These are phyloP conservation scores for Crenuchus spilurus DNA, from an alignment of 2,797 vertebrate species.

Conservation along the genomic window DNA sequence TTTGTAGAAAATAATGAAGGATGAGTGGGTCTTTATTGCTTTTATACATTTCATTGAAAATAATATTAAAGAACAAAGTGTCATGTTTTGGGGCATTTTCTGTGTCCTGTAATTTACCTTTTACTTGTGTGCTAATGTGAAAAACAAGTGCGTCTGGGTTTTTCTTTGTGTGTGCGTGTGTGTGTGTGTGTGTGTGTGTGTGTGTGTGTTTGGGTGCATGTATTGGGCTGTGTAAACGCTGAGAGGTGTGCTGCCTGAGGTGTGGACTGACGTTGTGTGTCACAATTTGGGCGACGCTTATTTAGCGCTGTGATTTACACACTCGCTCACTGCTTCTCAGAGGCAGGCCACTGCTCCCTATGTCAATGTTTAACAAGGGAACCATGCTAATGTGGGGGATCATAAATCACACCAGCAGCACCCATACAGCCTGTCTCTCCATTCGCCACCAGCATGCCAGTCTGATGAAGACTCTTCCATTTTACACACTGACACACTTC, in stretches of 20 bases:
- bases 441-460: conserved; percentile 10
- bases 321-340: conserved; percentile 56
- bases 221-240: conserved; percentile 54
- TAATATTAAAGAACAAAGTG: too few relatives aligned
- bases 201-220: conserved; percentile 27
- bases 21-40: too few relatives aligned
- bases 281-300: conserved; percentile 59
- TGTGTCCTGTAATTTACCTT: too few relatives aligned
- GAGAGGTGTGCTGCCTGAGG: conserved; percentile 53
- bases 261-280: conserved; percentile 51
- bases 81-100: too few relatives aligned
- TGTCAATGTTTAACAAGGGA: conserved; percentile 58
- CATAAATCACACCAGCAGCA: conserved; percentile 51
- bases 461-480: conserved; percentile 18
- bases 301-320: conserved; percentile 72
- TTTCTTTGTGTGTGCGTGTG: background rate
- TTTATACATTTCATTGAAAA: too few relatives aligned
- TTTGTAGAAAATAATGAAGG: too few relatives aligned
- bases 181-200: conserved; percentile 17
- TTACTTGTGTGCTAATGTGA: too few relatives aligned
- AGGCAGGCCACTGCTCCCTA: conserved; percentile 50
- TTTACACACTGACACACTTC: background rate
- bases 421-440: conserved; percentile 22
- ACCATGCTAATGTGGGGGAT: conserved; percentile 41
- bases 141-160: background rate